phyloP scores from a whole-genome alignment of 2,113 vertebrate genomes.

The Panurus biarmicus region DNA sequence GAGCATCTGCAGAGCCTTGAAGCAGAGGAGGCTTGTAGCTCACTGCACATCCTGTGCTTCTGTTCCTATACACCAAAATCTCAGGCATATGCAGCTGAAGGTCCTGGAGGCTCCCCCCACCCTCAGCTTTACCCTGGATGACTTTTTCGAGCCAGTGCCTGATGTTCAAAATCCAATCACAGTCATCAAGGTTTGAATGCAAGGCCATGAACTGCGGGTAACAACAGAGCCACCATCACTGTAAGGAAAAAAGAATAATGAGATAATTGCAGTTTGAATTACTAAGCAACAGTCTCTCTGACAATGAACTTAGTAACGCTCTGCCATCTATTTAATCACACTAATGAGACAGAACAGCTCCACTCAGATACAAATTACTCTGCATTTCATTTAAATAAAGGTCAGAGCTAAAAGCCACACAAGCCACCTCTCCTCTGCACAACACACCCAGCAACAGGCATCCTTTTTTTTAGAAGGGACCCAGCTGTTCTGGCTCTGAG shows the following conservation, averaged over 20 bases:
- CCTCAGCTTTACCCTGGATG: not conserved
- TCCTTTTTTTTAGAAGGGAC: not conserved
- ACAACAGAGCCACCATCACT: not conserved
- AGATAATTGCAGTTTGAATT: slow-evolving; percentile 6
- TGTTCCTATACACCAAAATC: not conserved
- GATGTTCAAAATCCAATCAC: not conserved
- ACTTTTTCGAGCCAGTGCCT: not conserved
- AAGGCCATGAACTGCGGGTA: not conserved
- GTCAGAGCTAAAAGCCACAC: not conserved
- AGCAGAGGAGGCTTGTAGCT: accelerated
- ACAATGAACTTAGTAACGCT: not conserved
- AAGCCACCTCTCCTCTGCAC: not conserved
- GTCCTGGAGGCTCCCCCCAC: not conserved
- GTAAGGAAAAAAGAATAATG: not conserved
- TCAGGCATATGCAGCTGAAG: accelerated
- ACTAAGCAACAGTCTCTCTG: slow-evolving; percentile 37
- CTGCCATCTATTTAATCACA: slow-evolving; percentile 14
- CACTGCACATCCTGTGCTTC: accelerated
- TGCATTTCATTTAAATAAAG: slow-evolving; percentile 34
- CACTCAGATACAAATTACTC: slow-evolving; percentile 4
- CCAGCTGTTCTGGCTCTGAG: not conserved
- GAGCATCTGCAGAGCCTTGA: not conserved
- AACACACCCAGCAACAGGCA: not conserved
- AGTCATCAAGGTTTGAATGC: not conserved
- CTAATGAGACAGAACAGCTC: slow-evolving; percentile 21